These are phyloP conservation scores for Silurus meridionalis DNA, from an alignment of 2,113 vertebrate species.

Conservation along the genomic window DNA sequence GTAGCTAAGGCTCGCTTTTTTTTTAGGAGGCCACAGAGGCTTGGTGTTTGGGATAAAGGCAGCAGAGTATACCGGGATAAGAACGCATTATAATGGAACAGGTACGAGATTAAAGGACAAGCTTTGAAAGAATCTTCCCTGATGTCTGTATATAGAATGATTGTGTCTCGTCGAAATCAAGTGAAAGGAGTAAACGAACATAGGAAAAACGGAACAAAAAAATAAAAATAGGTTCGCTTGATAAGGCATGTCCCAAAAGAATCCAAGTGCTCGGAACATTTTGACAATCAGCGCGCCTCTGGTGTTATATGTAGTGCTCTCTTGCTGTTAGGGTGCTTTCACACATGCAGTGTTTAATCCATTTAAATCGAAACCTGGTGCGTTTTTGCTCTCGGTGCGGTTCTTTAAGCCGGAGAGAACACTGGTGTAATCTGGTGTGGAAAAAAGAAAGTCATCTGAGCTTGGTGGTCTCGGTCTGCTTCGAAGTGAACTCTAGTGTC, in stretches of 20 bases:
- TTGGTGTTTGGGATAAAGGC: constrained; percentile 63
- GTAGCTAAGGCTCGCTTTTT: constrained; percentile 87
- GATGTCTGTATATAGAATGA: constrained; percentile 15
- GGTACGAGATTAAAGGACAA: constrained; percentile 16
- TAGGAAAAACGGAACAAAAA: no score
- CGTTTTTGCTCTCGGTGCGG: not conserved
- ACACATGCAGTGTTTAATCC: not conserved
- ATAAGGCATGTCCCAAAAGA: constrained; percentile 58
- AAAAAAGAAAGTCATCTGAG: not conserved
- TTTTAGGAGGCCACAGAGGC: constrained; percentile 68
- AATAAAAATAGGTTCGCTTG: constrained; percentile 41
- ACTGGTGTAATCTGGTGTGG: not conserved
- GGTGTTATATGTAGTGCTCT: constrained; percentile 59
- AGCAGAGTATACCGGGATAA: constrained; percentile 52
- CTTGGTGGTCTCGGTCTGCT: not conserved
- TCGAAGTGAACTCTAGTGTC: not conserved
- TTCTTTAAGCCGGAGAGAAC: not conserved
- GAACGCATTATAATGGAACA: constrained; percentile 10
- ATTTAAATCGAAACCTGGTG: not conserved
- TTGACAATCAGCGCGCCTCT: constrained; percentile 48
- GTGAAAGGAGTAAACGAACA: not conserved
- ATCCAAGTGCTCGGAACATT: constrained; percentile 70
- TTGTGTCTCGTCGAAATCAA: constrained; percentile 25
- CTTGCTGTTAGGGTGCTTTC: constrained; percentile 34
- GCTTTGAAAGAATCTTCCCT: constrained; percentile 38